These are phyloP conservation scores for Karalla daura DNA, from an alignment of 2,797 vertebrate genomes.

Conservation along the genomic window DNA sequence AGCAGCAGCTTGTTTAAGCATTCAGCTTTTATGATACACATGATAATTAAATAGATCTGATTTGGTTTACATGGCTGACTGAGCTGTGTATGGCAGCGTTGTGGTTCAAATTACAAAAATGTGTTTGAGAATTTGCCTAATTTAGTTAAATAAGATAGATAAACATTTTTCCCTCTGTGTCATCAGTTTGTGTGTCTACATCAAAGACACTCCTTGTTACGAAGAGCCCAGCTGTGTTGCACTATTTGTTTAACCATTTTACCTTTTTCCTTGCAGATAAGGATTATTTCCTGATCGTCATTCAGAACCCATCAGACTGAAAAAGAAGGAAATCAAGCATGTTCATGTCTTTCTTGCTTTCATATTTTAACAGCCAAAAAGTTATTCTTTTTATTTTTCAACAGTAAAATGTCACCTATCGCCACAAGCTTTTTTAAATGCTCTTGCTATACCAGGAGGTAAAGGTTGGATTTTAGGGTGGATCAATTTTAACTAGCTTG, in stretches of 20 bases:
- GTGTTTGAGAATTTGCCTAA: background rate
- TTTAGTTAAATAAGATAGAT: background rate
- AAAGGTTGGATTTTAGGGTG: background rate
- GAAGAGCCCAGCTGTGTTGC: background rate
- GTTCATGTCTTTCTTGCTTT: constrained; percentile 11
- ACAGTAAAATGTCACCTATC: background rate
- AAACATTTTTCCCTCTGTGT: background rate
- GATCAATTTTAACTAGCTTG: background rate
- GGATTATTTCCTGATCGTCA: constrained; percentile 97
- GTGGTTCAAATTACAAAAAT: background rate
- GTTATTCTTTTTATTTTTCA: constrained; percentile 22
- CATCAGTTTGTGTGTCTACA: background rate
- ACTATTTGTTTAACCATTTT: background rate
- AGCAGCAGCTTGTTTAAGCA: background rate
- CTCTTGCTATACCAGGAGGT: background rate
- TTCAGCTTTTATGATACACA: background rate
- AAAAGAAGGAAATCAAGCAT: constrained; percentile 10
- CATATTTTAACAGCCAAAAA: constrained; percentile 46
- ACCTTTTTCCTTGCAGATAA: constrained; percentile 87
- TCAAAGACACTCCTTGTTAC: no score
- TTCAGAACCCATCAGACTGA: constrained; percentile 95
- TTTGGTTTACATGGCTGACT: no score
- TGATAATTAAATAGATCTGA: background rate
- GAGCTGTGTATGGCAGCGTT: no score
- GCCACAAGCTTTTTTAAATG: constrained; percentile 33